These are phyloP conservation scores for fruit fly (Drosophila melanogaster) DNA, from an alignment of 1,140 invertebrate genomes.

Conservation along the genomic window Release_6_plus_ISO1_MT NT_037436.4:16243001-16243500, in stretches of 20 bases:
- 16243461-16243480: conserved; percentile 19
- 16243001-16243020: conserved; percentile 12
- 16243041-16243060: conserved; percentile 3
- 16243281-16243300: conserved; percentile 20
- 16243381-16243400: conserved; percentile 21
- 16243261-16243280: conserved; percentile 23
- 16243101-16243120: conserved; percentile 23
- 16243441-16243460: conserved; percentile 5
- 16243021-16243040: conserved; percentile 54
- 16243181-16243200: conserved; percentile 16
- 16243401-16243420: conserved; percentile 36
- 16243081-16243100: conserved; percentile 17
- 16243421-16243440: not conserved
- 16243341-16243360: conserved; percentile 23
- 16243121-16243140: conserved; percentile 23
- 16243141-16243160: conserved; percentile 38
- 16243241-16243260: conserved; percentile 22
- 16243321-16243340: conserved; percentile 41
- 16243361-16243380: conserved; percentile 8
- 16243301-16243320: conserved; percentile 10
- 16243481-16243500: conserved; percentile 24
- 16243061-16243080: conserved; percentile 20
- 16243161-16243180: not conserved
- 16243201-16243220: conserved; percentile 48
- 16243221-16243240: conserved; percentile 48